Percentiles rank a stretch among this genome's conserved stretches.
Evolutionary conservation across 2,113 vertebrate genomes (phyloP).

Genomic region (Hemichromis elongatus): DNA sequence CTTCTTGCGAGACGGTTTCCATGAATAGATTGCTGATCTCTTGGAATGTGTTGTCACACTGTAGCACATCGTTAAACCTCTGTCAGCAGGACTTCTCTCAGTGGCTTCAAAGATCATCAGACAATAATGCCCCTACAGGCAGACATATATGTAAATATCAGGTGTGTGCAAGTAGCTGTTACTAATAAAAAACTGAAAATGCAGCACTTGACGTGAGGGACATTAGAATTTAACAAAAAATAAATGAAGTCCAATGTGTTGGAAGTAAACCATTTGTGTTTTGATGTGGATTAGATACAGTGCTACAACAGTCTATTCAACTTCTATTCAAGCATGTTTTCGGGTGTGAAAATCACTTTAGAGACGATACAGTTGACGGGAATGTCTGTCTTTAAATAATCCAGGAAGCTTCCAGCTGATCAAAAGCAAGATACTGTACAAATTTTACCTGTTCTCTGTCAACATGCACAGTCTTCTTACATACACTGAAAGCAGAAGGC

Average conservation of each 20-base stretch:
- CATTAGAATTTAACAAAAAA: neutral
- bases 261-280: neutral
- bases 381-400: neutral
- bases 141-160: neutral
- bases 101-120: neutral
- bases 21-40: neutral
- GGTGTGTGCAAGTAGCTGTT: neutral
- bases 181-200: neutral
- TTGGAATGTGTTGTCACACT: neutral
- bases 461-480: neutral
- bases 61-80: neutral
- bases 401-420: neutral
- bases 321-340: neutral
- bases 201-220: neutral
- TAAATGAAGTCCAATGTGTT: neutral
- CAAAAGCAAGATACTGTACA: neutral
- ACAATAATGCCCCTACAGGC: neutral
- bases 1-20: neutral
- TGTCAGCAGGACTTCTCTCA: neutral
- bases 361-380: neutral
- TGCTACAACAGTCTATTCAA: neutral
- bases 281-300: neutral
- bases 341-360: neutral
- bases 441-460: neutral
- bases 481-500: neutral